Conservation (phyloP, 2,113 vertebrate species). For the Oreamnos americanus region DNA sequence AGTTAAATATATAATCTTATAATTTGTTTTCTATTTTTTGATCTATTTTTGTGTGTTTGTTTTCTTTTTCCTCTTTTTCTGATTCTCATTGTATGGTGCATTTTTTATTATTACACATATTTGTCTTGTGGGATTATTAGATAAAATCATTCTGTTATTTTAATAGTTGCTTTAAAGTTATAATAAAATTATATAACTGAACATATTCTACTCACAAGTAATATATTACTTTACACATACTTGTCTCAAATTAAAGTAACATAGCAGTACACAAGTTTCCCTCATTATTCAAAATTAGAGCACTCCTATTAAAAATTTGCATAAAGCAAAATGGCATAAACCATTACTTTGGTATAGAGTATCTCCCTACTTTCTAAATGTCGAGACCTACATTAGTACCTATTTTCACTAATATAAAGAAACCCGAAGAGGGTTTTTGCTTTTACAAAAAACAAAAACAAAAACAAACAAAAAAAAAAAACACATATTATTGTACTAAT, state of each 20-base stretch:
- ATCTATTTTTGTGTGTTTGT: neutral
- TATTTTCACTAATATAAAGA: neutral
- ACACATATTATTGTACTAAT: neutral
- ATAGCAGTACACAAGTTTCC: neutral
- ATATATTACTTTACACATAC: neutral
- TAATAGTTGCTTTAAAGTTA: neutral
- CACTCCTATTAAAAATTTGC: neutral
- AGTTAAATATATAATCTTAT: neutral
- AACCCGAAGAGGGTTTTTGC: neutral
- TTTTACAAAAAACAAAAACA: neutral
- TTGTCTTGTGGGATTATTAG: neutral
- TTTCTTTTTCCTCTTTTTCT: neutral
- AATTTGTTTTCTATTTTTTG: neutral
- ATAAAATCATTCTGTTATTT: neutral
- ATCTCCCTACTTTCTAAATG: neutral
- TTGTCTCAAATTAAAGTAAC: neutral
- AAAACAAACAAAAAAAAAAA: too few species aligned
- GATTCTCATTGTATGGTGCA: fast-evolving
- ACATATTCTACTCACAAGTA: neutral
- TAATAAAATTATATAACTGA: neutral
- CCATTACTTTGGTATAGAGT: too few species aligned
- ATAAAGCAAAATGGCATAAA: neutral
- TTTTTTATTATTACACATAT: neutral
- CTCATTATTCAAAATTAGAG: neutral
- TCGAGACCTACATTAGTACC: neutral